Base-by-base conservation (phyloP, 2,888 invertebrate species). In the Gryllus longicercus region DNA sequence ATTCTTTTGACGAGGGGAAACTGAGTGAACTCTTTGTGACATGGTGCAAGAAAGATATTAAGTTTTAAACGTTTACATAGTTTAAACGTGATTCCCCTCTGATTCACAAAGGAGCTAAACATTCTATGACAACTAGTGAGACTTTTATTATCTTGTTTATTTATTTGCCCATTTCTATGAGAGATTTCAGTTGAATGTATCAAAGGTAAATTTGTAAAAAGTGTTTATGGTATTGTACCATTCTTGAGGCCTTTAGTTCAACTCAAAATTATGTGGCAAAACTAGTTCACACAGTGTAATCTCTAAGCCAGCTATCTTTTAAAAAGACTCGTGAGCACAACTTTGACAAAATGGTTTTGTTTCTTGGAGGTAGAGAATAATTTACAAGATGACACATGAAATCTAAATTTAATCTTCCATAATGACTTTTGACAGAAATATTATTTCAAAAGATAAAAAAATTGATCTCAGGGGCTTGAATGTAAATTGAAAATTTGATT, bases 361-460 rank as follows among this genome's bases (percentile, higher is more conserved):
- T 81, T 82, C 82, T 81, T 79, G 80, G 82, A 81, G 78, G 80
- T 79, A 79, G 51, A 75, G 76, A 75, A 78, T 80, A 78, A 81
- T 76, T 80, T 80, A 63, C 75, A 51, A 76, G 63, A 75, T 51
- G 51, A 76, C 23, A 51, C 14, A 51, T 79, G 74, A 77, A 76
- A 77, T 50, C 23, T 23, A 74, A 77, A 77, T 74, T 80, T 18
- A 14, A 50, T 76, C 76, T 18, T 75, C n/a, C 50, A 38, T 75
- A 51, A 50, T 77, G 79, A 76, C 76, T 21, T 16, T 78, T 38
- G 75, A 76, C 14, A 74, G 21, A 79, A 79, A 50, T 79, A 63
- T 63, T 63, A 63, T 63, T 63, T 76, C 25, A 23, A 79, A 79
- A 79, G 49, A 79, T 76, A 76, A 79, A 38, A 38, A 80, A 50